Evolutionary conservation across 2,797 vertebrate species (phyloP), one percentile per base, ranked within the genome.

Genomic region (Sebastes steindachneri): DNA sequence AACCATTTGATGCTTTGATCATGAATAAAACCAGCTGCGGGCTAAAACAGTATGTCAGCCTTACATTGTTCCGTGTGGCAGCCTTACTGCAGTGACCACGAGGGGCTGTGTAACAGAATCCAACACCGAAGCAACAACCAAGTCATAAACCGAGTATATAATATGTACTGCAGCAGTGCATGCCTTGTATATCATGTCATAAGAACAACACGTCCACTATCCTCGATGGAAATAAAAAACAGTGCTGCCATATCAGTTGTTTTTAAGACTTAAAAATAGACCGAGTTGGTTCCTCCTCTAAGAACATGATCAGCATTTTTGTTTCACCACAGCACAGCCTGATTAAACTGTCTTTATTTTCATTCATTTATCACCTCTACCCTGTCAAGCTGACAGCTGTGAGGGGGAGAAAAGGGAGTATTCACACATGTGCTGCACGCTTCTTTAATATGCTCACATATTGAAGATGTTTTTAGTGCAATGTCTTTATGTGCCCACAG

Each of bases 341-440:
- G 26, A 71, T 57, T 70, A 73, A 75, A 28, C 28, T 7, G 53
- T 57, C 37, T 76, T 54, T 33, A 71, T 76, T 41, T 82, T 21
- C 23, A 59, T 76, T 82, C 37, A 85, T 85, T 87, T 67, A 83
- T 80, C 68, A 55, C 66, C 55, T 81, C 83, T 37, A 17, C 11
- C 8, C 53, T 66, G 70, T 82, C 67, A 73, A 59, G 53, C 66
- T 62, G 58, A 81, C 73, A 89, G 75, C 75, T 64, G 68, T 29
- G 35, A 3, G 37, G 21, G 57, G 19, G 23, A 57, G 1, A 14
- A 14, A 14, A 26, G 31, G 26, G 21, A 26, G 48, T 37, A 28
- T 70, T 63, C 6, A 75, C 59, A 35, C 15, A 55, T 57, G 35
- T 67, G 53, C 29, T 37, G 15, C 29, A 62, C 37, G 31, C 8